These are phyloP conservation scores for Agrilus cyanescens DNA, from an alignment of 2,888 invertebrate genomes.

Conservation along the genomic window DNA sequence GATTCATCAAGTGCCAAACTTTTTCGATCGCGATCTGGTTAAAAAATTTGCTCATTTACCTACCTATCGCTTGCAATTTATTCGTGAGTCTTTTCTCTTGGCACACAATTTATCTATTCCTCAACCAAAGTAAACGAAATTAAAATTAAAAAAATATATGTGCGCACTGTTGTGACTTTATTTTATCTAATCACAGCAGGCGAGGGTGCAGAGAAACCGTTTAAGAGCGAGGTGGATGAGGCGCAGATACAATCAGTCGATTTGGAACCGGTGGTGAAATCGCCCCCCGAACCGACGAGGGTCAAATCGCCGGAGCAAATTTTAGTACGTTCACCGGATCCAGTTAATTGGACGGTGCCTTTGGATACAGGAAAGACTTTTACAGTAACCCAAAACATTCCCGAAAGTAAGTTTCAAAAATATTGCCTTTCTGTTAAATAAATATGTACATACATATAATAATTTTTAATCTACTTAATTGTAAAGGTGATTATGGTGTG, in stretches of 20 bases:
- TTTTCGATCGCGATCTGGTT: no score
- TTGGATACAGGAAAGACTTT: constrained; percentile 88
- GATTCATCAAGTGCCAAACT: no score
- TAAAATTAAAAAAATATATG: no score
- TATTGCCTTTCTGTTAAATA: neutral
- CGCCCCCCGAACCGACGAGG: constrained; percentile 84
- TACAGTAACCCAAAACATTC: constrained; percentile 85
- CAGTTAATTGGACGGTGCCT: constrained; percentile 91
- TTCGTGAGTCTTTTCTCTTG: no score
- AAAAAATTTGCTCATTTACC: no score
- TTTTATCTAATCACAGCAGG: constrained; percentile 7
- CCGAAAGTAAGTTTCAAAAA: constrained; percentile 45
- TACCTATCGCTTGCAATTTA: no score
- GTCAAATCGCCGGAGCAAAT: constrained; percentile 90
- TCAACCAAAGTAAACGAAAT: no score
- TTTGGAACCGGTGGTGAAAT: constrained; percentile 71
- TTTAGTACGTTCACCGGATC: constrained; percentile 85
- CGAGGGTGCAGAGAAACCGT: constrained; percentile 11
- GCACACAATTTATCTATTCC: no score
- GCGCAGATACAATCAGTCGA: constrained; percentile 37
- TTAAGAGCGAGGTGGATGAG: constrained; percentile 23
- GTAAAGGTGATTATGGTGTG: constrained; percentile 61
- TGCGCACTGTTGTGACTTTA: no score
- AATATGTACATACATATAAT: neutral
- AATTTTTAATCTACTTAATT: neutral